phyloP scores from a whole-genome alignment of 2,113 vertebrate species.

The Hiodon tergisus region DNA sequence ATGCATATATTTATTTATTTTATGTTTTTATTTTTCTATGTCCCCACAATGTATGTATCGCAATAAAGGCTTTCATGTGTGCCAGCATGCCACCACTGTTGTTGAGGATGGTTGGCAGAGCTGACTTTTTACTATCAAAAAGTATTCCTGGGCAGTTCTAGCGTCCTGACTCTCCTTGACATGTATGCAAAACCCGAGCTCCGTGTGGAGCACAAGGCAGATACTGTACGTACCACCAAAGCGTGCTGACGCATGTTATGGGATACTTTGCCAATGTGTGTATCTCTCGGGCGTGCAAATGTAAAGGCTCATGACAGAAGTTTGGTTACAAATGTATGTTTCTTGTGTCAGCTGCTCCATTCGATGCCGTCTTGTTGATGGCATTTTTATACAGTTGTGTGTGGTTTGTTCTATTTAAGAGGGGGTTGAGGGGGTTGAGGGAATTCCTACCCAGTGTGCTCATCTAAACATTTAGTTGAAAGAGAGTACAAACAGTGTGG shows the following conservation, averaged over 20 bases:
- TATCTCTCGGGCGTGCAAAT: constrained; percentile 20
- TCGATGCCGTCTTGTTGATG: constrained; percentile 43
- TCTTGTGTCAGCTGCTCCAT: constrained; percentile 16
- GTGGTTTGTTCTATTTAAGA: constrained; percentile 29
- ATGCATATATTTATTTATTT: too few relatives aligned
- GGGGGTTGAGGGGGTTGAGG: constrained; percentile 43
- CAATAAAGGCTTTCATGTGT: too few relatives aligned
- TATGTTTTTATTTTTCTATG: too few relatives aligned
- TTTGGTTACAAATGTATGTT: too few relatives aligned
- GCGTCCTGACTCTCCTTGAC: constrained; percentile 65
- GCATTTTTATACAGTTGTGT: constrained; percentile 54
- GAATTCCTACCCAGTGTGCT: constrained; percentile 62
- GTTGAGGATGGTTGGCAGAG: too few relatives aligned
- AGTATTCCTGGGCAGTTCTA: too few relatives aligned
- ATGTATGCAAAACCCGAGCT: constrained; percentile 64
- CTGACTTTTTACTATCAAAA: too few relatives aligned
- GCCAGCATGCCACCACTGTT: too few relatives aligned
- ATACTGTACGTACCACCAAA: constrained; percentile 30
- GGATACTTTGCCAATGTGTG: constrained; percentile 33
- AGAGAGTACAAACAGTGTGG: constrained; percentile 43
- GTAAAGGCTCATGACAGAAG: constrained; percentile 13
- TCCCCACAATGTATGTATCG: too few relatives aligned
- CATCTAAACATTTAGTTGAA: constrained; percentile 70
- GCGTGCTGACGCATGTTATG: constrained; percentile 27
- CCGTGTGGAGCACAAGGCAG: constrained; percentile 45